Base-by-base conservation (phyloP, 2,113 vertebrate genomes). In the Tringa solitaria region DNA sequence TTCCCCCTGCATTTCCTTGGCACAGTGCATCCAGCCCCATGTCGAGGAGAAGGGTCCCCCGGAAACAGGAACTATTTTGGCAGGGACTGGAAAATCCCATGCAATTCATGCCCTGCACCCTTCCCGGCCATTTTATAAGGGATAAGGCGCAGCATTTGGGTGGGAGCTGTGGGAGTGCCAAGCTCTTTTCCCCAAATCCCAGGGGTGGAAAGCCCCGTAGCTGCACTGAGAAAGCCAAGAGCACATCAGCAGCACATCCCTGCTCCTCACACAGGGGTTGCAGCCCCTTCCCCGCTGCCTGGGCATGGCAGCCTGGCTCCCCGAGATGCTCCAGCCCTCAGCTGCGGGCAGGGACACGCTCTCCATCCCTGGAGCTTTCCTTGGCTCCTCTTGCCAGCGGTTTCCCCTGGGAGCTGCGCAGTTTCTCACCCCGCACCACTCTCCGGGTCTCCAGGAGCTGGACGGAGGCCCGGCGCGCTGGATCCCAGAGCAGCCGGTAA, bases 361-460 rank as follows among this genome's bases (percentile, higher is more conserved):
- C 15, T 60, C 30, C 87, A 13, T 81, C 43, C 18, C 11, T 1
- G 0, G 11, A 60, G 57, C 33, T 15, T 82, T 23, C 35, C 20
- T n/a, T n/a, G 41, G 20, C 53, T 33, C 16, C 0, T 0, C 65
- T 64, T 86, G 53, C 32, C 30, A 2, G n/a, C 57, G n/a, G 28
- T 50, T 89, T 77, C 27, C 48, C 67, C n/a, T 32, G 24, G 16
- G 50, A 60, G 12, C 56, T 50, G 30, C 56, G 9, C 37, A 12
- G 12, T 80, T 28, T 24, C 43, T 80, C 28, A 32, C 41, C 74
- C 64, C 9, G 18, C 11, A 7, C 16, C 0, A 1, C 73, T 84
- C 89, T 53, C 63, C 84, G 35, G 87, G 95, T 94, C 96, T 95
- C 28, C 79, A 30, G 94, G 76, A 97, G 85, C 89, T 97, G 96